Percentiles rank a stretch among this genome's conserved stretches.
Conservation (phyloP, 2,888 invertebrate species). For the Himalopsyche japonica region DNA sequence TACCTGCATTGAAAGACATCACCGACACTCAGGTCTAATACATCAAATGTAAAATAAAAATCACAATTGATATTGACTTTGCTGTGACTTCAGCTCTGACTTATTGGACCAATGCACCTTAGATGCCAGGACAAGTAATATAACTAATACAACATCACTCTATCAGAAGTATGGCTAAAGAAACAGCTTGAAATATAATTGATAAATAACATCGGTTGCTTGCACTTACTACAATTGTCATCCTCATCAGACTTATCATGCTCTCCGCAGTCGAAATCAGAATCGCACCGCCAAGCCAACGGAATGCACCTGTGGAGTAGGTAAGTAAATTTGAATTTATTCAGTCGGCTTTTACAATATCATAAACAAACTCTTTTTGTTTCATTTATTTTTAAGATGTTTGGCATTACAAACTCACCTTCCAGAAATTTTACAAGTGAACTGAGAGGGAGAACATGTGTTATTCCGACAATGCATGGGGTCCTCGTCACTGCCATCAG, state of each 20-base stretch:
- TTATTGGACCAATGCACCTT: too few species aligned
- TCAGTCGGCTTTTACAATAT: not conserved
- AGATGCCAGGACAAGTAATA: too few species aligned
- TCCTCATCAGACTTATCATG: slow-evolving; percentile 67
- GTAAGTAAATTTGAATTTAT: too few species aligned
- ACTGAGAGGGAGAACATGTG: slow-evolving; percentile 63
- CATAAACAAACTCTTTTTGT: not conserved
- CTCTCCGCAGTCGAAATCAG: slow-evolving; percentile 67
- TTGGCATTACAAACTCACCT: slow-evolving; percentile 42
- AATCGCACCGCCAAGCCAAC: slow-evolving; percentile 72
- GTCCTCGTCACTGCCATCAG: slow-evolving; percentile 73
- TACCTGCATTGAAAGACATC: too few species aligned
- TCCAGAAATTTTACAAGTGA: slow-evolving; percentile 61
- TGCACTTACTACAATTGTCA: slow-evolving; percentile 52
- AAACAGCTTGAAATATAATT: too few species aligned
- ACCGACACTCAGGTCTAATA: too few species aligned
- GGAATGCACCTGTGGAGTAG: slow-evolving; percentile 61
- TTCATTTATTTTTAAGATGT: not conserved
- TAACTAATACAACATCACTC: too few species aligned
- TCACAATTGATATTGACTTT: too few species aligned
- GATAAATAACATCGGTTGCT: not conserved
- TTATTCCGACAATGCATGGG: slow-evolving; percentile 58
- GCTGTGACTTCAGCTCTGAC: too few species aligned
- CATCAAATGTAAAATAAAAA: too few species aligned
- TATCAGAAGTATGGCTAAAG: too few species aligned